Evolutionary conservation across 2,888 invertebrate genomes (phyloP), one percentile per base, ranked within the genome.

Genomic region (Belgica antarctica): DNA sequence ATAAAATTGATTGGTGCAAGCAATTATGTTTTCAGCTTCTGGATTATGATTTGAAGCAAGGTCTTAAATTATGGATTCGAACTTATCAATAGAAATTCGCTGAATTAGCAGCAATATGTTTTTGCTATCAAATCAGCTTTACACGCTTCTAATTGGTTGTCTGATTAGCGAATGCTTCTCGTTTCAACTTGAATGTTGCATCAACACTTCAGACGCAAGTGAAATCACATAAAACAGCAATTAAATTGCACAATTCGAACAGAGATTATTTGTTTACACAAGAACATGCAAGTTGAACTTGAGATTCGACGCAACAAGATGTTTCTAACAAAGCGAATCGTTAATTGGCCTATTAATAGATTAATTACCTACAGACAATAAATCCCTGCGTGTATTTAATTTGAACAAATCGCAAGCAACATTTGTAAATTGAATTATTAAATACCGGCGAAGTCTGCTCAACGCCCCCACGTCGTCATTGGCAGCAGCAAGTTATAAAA

Each of bases 1-100:
- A 52, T 52, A 52, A 65, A 47, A 65, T 65, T 65, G 65, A 65
- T 65, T 65, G 65, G 47, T 25, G 27, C 28, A 47, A 65, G 28
- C 65, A 65, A 41, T n/a, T n/a, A 65, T 65, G 65, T 46, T 59
- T 59, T 52, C 22, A 22, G 17, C 22, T 52, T 52, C 52, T 52
- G n/a, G 7, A 34, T 34, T 34, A 34, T 34, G 7, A 34, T 12
- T 34, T 34, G 34, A 34, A 34, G 34, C 41, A n/a, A n/a, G n/a
- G n/a, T 5, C 41, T 41, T 41, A 3, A 41, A 41, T 41, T 12
- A 41, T 41, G 41, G 15, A 41, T 15, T 41, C 41, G 5, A 41
- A 5, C 31, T 31, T 31, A 7, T 31, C 31, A n/a, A 41, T 10
- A 27, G 22, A 25, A 59, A 59, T 24, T 25, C n/a, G n/a, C n/a